These are phyloP conservation scores for Ophion costatus DNA, from an alignment of 2,888 invertebrate genomes.

Conservation along the genomic window DNA sequence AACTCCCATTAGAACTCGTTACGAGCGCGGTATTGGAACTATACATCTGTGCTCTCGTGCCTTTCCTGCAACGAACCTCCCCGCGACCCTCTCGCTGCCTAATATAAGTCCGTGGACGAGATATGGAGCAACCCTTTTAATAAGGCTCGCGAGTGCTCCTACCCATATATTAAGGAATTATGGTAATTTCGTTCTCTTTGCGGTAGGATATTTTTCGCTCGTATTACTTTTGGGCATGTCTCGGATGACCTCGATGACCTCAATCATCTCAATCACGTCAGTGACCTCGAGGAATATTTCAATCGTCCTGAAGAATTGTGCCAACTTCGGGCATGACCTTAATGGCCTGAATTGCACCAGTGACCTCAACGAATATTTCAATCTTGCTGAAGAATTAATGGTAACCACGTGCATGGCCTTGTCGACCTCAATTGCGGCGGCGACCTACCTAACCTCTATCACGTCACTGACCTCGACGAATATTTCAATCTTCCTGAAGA, in stretches of 20 bases:
- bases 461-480: too few relatives aligned
- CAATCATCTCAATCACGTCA: not conserved
- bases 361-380: too few relatives aligned
- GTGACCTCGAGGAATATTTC: not conserved
- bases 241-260: not conserved
- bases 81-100: constrained; percentile 8
- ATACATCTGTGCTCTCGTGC: constrained; percentile 75
- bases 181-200: constrained; percentile 5
- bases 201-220: not conserved
- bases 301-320: too few relatives aligned
- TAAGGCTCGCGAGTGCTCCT: constrained; percentile 64
- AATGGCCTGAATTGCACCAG: too few relatives aligned
- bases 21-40: constrained; percentile 80
- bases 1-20: constrained; percentile 83
- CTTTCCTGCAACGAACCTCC: constrained; percentile 39
- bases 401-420: not conserved
- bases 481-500: too few relatives aligned
- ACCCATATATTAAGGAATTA: constrained; percentile 39
- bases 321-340: too few relatives aligned
- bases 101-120: not conserved
- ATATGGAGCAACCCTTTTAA: constrained; percentile 50
- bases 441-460: not conserved
- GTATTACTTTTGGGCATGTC: not conserved
- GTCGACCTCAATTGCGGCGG: not conserved
- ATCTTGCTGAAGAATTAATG: not conserved